Percentiles rank a stretch among this genome's conserved stretches.
phyloP scores from a whole-genome alignment of 1,140 invertebrate genomes.

The Lepidurus packardi region DNA sequence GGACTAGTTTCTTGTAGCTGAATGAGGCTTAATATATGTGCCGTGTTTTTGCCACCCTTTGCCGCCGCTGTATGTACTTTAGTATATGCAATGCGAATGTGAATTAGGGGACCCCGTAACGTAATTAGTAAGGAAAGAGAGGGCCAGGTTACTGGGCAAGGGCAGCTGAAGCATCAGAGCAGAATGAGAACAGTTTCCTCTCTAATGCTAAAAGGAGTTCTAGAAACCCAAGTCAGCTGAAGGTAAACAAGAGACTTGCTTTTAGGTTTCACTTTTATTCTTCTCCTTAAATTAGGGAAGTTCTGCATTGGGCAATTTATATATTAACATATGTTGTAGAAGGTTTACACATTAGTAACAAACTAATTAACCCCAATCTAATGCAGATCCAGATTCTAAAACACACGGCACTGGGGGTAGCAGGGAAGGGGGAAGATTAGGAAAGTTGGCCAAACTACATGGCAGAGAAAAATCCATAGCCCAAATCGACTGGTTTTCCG shows the following conservation, averaged over 20 bases:
- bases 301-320: no score
- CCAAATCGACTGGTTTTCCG: background rate
- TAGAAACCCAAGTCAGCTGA: background rate
- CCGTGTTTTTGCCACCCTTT: background rate
- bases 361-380: conserved; percentile 22
- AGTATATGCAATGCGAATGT: conserved; percentile 14
- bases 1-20: background rate
- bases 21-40: background rate
- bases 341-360: background rate
- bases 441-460: background rate
- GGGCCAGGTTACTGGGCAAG: background rate
- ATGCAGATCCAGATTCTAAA: background rate
- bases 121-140: background rate
- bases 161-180: background rate
- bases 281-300: no score
- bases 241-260: background rate
- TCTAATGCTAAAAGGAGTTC: background rate
- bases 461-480: background rate
- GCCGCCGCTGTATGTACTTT: background rate
- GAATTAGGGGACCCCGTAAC: background rate
- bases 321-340: no score
- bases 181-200: background rate
- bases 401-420: background rate
- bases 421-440: background rate
- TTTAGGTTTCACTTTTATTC: background rate